phyloP scores from a whole-genome alignment of 2,888 invertebrate species.

The Podotricha telesiphe region DNA sequence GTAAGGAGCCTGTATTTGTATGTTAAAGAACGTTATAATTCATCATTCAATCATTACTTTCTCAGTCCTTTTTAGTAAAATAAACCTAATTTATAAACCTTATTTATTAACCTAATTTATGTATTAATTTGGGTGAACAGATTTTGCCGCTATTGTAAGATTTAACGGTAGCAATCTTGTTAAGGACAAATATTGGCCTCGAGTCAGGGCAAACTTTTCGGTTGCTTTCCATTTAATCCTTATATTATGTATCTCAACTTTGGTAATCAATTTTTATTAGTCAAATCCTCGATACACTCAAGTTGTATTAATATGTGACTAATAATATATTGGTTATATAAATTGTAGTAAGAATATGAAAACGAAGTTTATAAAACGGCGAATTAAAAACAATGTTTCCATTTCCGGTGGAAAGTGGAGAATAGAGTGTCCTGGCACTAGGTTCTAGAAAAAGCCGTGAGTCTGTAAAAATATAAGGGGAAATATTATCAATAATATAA shows the following conservation, averaged over 20 bases:
- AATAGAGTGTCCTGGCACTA: too few relatives aligned
- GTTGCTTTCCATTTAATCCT: conserved; percentile 10
- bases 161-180: conserved; percentile 9
- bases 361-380: too few relatives aligned
- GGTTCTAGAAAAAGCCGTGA: too few relatives aligned
- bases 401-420: too few relatives aligned
- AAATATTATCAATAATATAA: too few relatives aligned
- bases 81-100: neutral
- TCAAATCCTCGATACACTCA: conserved; percentile 1
- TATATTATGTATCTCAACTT: neutral
- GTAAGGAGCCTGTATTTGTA: neutral
- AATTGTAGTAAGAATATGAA: too few relatives aligned
- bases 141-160: neutral
- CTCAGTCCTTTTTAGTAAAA: neutral
- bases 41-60: neutral
- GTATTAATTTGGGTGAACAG: neutral
- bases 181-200: conserved; percentile 13
- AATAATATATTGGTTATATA: neutral
- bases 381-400: too few relatives aligned
- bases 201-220: neutral
- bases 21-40: neutral
- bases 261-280: conserved; percentile 7
- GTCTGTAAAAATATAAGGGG: too few relatives aligned
- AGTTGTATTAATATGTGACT: neutral
- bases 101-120: too few relatives aligned